Percentiles rank a stretch among this genome's conserved stretches.
phyloP scores from a whole-genome alignment of 2,888 invertebrate genomes.

The Mythimna albipuncta region DNA sequence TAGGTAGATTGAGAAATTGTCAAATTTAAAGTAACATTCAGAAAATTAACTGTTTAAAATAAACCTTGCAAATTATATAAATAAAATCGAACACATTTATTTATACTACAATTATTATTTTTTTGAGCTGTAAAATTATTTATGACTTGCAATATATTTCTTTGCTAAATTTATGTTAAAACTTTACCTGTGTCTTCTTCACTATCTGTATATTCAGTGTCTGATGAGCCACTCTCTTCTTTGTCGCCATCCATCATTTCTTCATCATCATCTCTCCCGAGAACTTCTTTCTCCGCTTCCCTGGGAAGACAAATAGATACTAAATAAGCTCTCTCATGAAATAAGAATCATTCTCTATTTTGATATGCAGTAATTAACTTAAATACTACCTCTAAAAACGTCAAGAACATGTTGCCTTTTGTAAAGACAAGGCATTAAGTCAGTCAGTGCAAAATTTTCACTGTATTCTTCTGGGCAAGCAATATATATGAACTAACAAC shows the following conservation, averaged over 20 bases:
- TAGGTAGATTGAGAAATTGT: constrained; percentile 50
- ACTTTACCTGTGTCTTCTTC: constrained; percentile 94
- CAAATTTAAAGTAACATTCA: not conserved
- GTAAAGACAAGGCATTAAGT: too few species aligned
- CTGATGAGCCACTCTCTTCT: constrained; percentile 94
- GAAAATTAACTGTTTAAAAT: not conserved
- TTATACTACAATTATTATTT: too few species aligned
- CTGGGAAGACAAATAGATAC: constrained; percentile 64
- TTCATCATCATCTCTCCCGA: constrained; percentile 94
- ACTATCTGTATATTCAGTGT: constrained; percentile 96
- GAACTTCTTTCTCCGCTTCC: constrained; percentile 94
- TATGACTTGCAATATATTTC: not conserved
- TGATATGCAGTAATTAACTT: too few species aligned
- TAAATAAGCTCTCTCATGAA: not conserved
- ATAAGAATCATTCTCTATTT: too few species aligned
- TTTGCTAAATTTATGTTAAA: not conserved
- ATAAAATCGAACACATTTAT: not conserved
- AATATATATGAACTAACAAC: too few species aligned
- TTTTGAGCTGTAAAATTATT: too few species aligned
- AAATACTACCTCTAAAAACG: too few species aligned
- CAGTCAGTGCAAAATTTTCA: too few species aligned
- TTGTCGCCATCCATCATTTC: constrained; percentile 92
- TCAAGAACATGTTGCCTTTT: too few species aligned
- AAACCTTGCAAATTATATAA: too few species aligned
- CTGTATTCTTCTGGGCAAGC: too few species aligned